Percentiles rank a stretch among this genome's conserved stretches.
These are phyloP conservation scores for Desmodus rotundus DNA, from an alignment of 2,113 vertebrate species.

Conservation along the genomic window DNA sequence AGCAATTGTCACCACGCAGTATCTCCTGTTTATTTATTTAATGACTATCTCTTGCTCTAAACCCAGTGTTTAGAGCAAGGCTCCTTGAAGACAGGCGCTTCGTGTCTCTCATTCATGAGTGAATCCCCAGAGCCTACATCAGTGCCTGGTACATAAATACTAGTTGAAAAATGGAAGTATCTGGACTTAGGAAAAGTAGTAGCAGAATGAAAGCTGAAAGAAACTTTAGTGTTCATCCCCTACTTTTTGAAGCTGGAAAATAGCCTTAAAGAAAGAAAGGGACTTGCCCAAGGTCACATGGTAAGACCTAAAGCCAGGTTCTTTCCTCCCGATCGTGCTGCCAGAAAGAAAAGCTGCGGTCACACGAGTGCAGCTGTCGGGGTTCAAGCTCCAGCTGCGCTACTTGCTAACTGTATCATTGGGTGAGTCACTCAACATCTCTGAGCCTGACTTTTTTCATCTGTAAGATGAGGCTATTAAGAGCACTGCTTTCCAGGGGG, in stretches of 20 bases:
- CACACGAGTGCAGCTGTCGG: background rate
- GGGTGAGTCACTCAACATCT: background rate
- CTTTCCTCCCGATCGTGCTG: background rate
- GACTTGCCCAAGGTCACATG: background rate
- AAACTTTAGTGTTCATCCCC: background rate
- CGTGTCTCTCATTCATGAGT: background rate
- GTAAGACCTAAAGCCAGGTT: background rate
- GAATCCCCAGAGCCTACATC: background rate
- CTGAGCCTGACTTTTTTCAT: background rate
- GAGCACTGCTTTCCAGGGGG: background rate
- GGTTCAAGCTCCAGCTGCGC: background rate
- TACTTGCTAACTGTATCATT: background rate
- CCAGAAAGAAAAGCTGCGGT: background rate
- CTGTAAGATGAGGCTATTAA: background rate
- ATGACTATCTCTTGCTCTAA: background rate
- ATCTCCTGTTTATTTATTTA: background rate
- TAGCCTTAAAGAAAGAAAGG: background rate
- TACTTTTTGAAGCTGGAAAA: background rate
- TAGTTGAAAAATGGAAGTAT: background rate
- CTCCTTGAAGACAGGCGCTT: background rate
- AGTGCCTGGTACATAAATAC: background rate
- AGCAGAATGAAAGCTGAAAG: background rate
- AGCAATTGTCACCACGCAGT: too few species aligned
- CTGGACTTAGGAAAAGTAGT: background rate
- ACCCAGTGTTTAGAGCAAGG: background rate